These are phyloP conservation scores for Nemopilema nomurai DNA, from an alignment of 30 jellyfish, hydroid and myxozoan species.

Conservation along the genomic window DNA sequence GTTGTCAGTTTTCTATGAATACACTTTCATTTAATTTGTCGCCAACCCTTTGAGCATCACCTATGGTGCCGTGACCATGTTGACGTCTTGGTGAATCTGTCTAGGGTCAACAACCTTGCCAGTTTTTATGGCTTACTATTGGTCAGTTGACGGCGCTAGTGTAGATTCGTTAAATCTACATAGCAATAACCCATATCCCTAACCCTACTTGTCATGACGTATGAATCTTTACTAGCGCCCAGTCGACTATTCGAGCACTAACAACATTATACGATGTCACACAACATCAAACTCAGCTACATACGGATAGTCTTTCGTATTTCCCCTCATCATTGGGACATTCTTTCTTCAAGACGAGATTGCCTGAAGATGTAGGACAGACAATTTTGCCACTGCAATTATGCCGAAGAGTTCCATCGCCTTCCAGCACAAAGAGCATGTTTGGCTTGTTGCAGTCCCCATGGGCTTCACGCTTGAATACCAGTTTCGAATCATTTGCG, in stretches of 20 bases:
- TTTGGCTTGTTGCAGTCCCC: slow-evolving; percentile 73
- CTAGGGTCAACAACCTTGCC: too few species aligned
- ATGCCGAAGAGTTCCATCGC: slow-evolving; percentile 80
- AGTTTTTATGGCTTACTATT: too few species aligned
- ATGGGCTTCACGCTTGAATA: slow-evolving; percentile 47
- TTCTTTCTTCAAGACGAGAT: slow-evolving; percentile 12
- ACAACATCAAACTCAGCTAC: background rate
- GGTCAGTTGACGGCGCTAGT: too few species aligned
- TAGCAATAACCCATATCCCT: background rate
- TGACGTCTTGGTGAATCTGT: too few species aligned
- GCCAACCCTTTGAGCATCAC: too few species aligned
- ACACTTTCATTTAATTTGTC: too few species aligned
- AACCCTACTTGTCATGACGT: too few species aligned
- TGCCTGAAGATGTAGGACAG: slow-evolving; percentile 58
- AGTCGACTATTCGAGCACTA: too few species aligned
- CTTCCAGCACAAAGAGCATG: slow-evolving; percentile 57
- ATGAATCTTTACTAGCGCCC: too few species aligned
- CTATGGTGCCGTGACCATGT: too few species aligned
- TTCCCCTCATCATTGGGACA: slow-evolving; percentile 47
- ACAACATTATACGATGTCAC: background rate
- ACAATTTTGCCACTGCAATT: slow-evolving; percentile 89
- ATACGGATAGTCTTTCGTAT: slow-evolving; percentile 50
- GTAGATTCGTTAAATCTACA: too few species aligned
- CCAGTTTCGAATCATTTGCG: slow-evolving; percentile 47
- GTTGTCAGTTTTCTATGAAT: too few species aligned